These are phyloP conservation scores for Tethya wilhelma DNA, from an alignment of 37 sponge, comb jelly and placozoan genomes.

Conservation along the genomic window DNA sequence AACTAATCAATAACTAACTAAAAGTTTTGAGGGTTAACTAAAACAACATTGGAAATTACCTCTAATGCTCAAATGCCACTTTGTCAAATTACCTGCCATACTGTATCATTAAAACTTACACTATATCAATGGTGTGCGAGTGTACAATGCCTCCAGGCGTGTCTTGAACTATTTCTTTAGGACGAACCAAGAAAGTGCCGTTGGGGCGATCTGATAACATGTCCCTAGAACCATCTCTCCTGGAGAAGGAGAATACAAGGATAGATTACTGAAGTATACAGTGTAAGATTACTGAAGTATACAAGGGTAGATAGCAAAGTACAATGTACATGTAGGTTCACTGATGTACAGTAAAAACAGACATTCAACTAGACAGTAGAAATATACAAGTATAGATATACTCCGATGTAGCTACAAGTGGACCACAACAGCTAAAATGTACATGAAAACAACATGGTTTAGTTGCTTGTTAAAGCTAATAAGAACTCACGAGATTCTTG, in stretches of 20 bases:
- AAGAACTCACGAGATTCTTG: constrained; percentile 38
- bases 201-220: constrained; percentile 45
- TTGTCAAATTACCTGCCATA: neutral
- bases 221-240: constrained; percentile 60
- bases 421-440: no score
- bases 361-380: neutral
- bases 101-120: no score
- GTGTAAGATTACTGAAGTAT: neutral
- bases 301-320: neutral
- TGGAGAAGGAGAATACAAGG: constrained; percentile 1
- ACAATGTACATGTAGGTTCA: neutral
- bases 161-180: constrained; percentile 37
- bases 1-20: no score
- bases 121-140: constrained; percentile 79
- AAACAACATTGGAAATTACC: no score
- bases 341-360: neutral
- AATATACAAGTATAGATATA: neutral
- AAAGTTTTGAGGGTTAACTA: no score
- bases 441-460: no score
- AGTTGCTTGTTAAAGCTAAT: no score
- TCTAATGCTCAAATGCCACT: neutral
- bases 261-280: neutral
- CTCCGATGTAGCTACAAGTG: neutral
- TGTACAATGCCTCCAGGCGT: constrained; percentile 30
- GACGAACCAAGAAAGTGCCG: constrained; percentile 81